Conservation (phyloP, 2,797 vertebrate genomes). For the Leptatherina wallacei region DNA sequence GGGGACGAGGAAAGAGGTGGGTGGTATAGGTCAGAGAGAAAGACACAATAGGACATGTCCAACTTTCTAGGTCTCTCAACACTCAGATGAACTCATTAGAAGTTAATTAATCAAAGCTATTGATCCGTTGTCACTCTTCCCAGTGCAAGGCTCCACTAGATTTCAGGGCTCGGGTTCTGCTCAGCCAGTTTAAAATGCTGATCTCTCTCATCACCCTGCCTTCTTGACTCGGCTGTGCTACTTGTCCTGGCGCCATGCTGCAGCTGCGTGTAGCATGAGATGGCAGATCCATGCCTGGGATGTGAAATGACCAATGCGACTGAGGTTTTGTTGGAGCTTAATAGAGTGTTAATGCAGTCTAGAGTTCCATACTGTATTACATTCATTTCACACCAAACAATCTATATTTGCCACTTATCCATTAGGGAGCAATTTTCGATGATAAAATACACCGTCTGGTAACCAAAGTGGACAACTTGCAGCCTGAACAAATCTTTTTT, state of each 20-base stretch:
- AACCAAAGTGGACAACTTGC: background rate
- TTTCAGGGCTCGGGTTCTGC: constrained; percentile 65
- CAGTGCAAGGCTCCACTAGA: constrained; percentile 64
- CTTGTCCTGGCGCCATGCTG: constrained; percentile 67
- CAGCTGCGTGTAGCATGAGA: constrained; percentile 61
- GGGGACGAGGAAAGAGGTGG: background rate
- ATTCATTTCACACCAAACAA: constrained; percentile 39
- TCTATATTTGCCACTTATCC: constrained; percentile 11
- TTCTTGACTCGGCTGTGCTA: constrained; percentile 17
- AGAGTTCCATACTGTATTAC: constrained; percentile 37
- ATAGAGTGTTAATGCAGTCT: constrained; percentile 56
- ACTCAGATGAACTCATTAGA: constrained; percentile 86
- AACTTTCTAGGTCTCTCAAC: constrained; percentile 75
- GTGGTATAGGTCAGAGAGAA: constrained; percentile 51
- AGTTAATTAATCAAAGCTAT: constrained; percentile 88
- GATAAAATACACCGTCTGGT: constrained; percentile 20
- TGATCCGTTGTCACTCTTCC: constrained; percentile 82
- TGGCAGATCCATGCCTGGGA: constrained; percentile 43
- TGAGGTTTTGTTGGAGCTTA: constrained; percentile 27
- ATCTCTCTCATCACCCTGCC: constrained; percentile 33
- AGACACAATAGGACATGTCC: constrained; percentile 66
- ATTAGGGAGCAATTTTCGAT: constrained; percentile 1
- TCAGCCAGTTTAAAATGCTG: constrained; percentile 57
- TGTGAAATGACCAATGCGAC: constrained; percentile 21
- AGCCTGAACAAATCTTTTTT: background rate